Evolutionary conservation across 2,888 invertebrate species (phyloP).

Genomic region (Minunthozetes semirufus): DNA sequence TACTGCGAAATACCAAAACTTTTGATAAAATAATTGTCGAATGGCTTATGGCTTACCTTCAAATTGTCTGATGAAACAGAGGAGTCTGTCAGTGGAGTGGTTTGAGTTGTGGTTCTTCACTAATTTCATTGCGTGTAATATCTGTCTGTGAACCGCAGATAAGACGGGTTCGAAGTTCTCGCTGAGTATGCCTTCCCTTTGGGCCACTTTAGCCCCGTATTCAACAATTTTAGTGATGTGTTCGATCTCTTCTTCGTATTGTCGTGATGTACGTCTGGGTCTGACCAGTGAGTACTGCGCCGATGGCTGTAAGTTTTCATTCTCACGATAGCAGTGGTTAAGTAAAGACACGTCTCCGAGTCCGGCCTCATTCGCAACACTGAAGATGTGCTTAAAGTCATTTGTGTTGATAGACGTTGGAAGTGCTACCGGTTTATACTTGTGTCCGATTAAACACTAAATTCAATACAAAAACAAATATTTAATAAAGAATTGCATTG

Average conservation of each 20-base stretch:
- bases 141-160: constrained; percentile 42
- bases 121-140: constrained; percentile 41
- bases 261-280: constrained; percentile 26
- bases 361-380: constrained; percentile 46
- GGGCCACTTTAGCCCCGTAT: constrained; percentile 41
- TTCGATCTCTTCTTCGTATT: constrained; percentile 39
- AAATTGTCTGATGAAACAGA: constrained; percentile 42
- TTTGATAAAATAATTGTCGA: neutral
- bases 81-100: constrained; percentile 36
- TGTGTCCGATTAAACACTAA: constrained; percentile 51
- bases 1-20: neutral
- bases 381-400: constrained; percentile 48
- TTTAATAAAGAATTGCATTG: too few species aligned
- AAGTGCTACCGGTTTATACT: constrained; percentile 49
- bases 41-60: constrained; percentile 32
- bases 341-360: constrained; percentile 47
- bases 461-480: constrained; percentile 35
- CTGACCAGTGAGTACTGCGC: constrained; percentile 36
- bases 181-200: constrained; percentile 41
- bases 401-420: constrained; percentile 48
- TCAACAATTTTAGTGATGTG: constrained; percentile 40
- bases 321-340: constrained; percentile 49
- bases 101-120: constrained; percentile 27
- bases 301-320: constrained; percentile 47
- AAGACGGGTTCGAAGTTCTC: constrained; percentile 30